Base-by-base conservation (phyloP, 2,888 invertebrate genomes). In the Xiphydria camelus region DNA sequence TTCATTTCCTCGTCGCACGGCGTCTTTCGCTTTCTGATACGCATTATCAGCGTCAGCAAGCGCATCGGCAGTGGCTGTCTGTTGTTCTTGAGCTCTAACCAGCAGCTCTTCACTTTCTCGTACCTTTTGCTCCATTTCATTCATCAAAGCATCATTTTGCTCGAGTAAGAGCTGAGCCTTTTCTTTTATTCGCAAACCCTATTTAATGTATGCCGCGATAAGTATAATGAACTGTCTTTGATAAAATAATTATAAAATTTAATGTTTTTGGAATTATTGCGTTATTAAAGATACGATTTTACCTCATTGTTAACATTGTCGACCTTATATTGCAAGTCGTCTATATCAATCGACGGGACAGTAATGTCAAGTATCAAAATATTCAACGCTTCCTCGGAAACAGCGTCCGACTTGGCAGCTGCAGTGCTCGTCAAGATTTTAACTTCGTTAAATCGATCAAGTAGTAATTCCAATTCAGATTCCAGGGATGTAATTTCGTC, bases 1-100 rank as follows among this genome's bases (percentile, higher is more conserved):
- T 57, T 84, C 83, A 62, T 95, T 91, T 2, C 94, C 94, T 39
- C 88, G 82, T 44, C 86, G 82, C 0, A 95, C 90, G 2, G 96
- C 95, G 39, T 88, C 85, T 45, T 84, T 84, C 0, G 95, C 95
- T 62, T 84, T 86, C 3, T 82, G 86, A 40, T 86, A 83, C 0
- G 88, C 84, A 15, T 83, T 83, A 64, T 91, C 89, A 4, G 93
- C 85, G 49, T 89, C 88, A 0, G 87, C 86, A 43, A 94, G 73
- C 6, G 94, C 79, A 51, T 89, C 88, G 60, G 91, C 89, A 2
- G 92, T 83, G 42, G 85, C 83, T 63, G 87, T 84, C 68, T 94
- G 93, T 57, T 90, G 87, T 36, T 80, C 78, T 31, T 79, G 78
- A 1, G 86, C 87, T 50, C 76, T 76, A 2, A 82, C 79, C n/a